phyloP scores from a whole-genome alignment of 2,113 vertebrate genomes.

The Leiothrix lutea region DNA sequence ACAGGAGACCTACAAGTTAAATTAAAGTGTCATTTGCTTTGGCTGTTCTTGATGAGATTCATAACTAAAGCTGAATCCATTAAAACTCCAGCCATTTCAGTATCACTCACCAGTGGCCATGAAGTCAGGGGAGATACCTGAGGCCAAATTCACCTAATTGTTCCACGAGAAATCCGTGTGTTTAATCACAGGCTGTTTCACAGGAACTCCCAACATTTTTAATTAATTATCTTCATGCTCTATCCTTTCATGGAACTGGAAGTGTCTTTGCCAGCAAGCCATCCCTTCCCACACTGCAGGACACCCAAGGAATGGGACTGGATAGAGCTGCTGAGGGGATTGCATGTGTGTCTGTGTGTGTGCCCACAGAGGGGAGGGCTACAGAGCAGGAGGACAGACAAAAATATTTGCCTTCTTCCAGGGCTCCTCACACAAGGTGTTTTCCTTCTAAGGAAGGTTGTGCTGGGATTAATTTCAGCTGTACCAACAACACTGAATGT shows the following conservation, averaged over 20 bases:
- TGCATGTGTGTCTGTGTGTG: accelerated
- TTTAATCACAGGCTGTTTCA: slow-evolving; percentile 64
- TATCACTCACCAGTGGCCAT: not conserved
- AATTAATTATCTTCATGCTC: slow-evolving; percentile 55
- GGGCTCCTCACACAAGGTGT: not conserved
- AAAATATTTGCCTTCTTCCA: not conserved
- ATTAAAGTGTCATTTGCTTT: slow-evolving; percentile 9
- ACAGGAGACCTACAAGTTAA: slow-evolving; percentile 22
- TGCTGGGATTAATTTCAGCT: slow-evolving; percentile 14
- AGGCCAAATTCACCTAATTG: slow-evolving; percentile 63
- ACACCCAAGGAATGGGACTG: not conserved
- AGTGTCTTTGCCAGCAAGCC: not conserved
- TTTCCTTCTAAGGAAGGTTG: not conserved
- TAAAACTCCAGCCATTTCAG: slow-evolving; percentile 60
- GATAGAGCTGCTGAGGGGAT: not conserved
- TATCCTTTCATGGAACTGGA: slow-evolving; percentile 21
- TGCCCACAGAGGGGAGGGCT: not conserved
- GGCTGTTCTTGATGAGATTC: slow-evolving; percentile 16
- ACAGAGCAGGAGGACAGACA: not conserved
- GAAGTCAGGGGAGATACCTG: not conserved
- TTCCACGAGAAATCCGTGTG: slow-evolving; percentile 37
- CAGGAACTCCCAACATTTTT: slow-evolving; percentile 40
- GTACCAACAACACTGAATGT: not conserved
- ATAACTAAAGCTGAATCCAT: slow-evolving; percentile 56
- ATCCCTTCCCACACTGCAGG: not conserved